Base-by-base conservation (phyloP, 2,113 vertebrate species). In the Lophochroa leadbeateri region DNA sequence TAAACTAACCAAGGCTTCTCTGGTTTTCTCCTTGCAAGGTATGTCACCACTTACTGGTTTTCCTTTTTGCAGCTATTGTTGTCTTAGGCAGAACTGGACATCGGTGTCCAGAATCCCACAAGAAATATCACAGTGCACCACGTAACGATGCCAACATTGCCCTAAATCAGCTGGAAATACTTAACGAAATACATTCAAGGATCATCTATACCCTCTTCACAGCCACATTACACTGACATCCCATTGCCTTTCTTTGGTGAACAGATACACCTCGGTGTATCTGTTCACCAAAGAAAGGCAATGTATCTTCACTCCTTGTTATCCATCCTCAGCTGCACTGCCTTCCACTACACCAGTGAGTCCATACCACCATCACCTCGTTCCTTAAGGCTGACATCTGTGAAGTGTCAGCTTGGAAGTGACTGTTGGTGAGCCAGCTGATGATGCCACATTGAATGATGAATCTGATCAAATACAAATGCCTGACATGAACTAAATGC, bases 341-440 rank as follows among this genome's bases (percentile, higher is more conserved):
- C 31, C 57, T 47, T 27, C 52, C 44, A 14, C 70, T 39, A 31
- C 35, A 31, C 19, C 47, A 47, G 12, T 1, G 33, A 67, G 52
- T 5, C 68, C 52, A 2, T 6, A 43, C 17, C 71, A 57, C 47
- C 49, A 14, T n/a, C 3, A 2, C 53, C 76, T 41, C 0, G 0
- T 43, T 79, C 52, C 65, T 41, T 39, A 9, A 18, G 44, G 72
- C 0, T 27, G 23, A 27, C 29, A 33, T 39, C 0, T 0, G 33
- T 35, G 41, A 53, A 7, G 53, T 5, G 13, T 44, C 63, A 31
- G 63, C 53, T 46, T 10, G 13, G 61, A 35, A 60, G 39, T 17
- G 43, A 4, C 33, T 24, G n/a, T 6, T 47, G 47, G 9, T 25
- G 76, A 86, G 53, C 39, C 68, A 58, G 37, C 19, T 69, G 39